Conservation (phyloP, 2,888 invertebrate species). For the Lasius fuliginosus region DNA sequence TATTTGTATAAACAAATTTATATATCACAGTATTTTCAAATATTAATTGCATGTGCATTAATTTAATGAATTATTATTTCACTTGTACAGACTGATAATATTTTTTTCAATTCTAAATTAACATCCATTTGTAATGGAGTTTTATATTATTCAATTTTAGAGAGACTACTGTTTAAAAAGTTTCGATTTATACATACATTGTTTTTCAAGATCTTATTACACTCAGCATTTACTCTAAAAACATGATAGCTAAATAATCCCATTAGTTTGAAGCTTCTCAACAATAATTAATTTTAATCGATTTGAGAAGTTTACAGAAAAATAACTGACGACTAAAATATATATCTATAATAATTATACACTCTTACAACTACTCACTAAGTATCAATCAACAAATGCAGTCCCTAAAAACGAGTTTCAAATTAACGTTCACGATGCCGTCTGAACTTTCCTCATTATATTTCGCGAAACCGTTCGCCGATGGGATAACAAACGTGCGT, state of each 20-base stretch:
- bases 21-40: neutral
- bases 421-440: neutral
- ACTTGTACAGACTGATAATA: neutral
- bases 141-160: neutral
- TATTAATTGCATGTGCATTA: neutral
- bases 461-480: neutral
- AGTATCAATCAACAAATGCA: neutral
- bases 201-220: neutral
- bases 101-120: neutral
- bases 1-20: neutral
- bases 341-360: neutral
- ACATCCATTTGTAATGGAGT: neutral
- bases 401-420: neutral
- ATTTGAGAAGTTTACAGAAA: neutral
- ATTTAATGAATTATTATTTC: conserved; percentile 10
- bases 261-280: neutral
- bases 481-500: neutral
- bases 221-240: neutral
- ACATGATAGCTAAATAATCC: neutral
- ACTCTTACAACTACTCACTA: neutral
- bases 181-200: neutral
- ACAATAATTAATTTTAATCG: neutral
- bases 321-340: neutral
- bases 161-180: neutral
- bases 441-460: conserved; percentile 22